These are phyloP conservation scores for Tridacna gigas DNA, from an alignment of 2,888 invertebrate genomes.

Conservation along the genomic window DNA sequence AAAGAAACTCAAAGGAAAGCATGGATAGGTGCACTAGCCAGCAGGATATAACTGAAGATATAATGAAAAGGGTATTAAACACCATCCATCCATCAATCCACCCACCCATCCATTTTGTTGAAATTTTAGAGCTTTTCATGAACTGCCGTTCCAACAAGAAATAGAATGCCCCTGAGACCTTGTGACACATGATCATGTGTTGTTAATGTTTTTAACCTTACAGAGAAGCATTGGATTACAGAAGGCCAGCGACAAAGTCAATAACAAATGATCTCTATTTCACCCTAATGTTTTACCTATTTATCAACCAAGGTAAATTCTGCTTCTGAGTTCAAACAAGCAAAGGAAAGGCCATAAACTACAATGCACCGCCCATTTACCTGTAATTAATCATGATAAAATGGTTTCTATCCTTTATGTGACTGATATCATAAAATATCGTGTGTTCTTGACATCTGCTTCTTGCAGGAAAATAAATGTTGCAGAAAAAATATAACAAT, in stretches of 20 bases:
- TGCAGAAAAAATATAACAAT: too few species aligned
- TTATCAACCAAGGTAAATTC: conserved; percentile 4
- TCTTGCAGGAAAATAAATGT: too few species aligned
- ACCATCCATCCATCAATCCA: too few species aligned
- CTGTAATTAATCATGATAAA: conserved; percentile 8
- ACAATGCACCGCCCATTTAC: conserved; percentile 15
- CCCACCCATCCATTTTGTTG: too few species aligned
- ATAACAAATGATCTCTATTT: conserved; percentile 3
- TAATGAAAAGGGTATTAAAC: too few species aligned
- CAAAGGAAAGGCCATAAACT: background rate
- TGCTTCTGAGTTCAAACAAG: conserved; percentile 2
- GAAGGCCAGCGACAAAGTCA: background rate
- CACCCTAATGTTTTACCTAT: conserved; percentile 3
- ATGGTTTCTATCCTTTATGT: too few species aligned
- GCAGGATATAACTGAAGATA: too few species aligned
- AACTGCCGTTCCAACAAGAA: background rate
- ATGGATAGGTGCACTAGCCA: too few species aligned
- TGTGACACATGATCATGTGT: background rate
- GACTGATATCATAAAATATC: too few species aligned
- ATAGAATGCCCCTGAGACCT: background rate
- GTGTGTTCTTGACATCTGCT: too few species aligned
- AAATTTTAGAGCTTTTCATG: too few species aligned
- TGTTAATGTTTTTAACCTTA: background rate
- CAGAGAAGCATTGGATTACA: background rate
- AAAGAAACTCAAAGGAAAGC: too few species aligned